Percentiles rank a stretch among this genome's conserved stretches.
Conservation (phyloP, 2,888 invertebrate species). For the Heliconius sara region DNA sequence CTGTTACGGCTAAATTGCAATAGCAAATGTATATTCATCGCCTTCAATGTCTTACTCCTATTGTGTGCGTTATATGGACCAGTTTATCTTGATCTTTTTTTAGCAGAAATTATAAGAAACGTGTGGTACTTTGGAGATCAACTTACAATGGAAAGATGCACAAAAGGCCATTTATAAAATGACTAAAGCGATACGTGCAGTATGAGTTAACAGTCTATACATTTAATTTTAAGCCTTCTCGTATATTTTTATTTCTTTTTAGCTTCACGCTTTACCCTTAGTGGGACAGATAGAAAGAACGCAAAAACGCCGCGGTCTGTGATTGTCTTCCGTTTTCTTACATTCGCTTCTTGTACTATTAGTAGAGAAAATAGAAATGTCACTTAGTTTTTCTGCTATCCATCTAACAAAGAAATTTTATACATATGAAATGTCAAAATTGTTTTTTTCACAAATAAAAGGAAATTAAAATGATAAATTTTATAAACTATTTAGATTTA, state of each 20-base stretch:
- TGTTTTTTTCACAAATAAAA: no score
- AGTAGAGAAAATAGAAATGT: no score
- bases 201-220: constrained; percentile 9
- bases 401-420: no score
- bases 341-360: no score
- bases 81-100: constrained; percentile 53
- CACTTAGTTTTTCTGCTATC: no score
- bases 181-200: constrained; percentile 25
- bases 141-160: constrained; percentile 45
- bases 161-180: constrained; percentile 24
- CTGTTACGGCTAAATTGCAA: constrained; percentile 78
- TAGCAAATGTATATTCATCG: constrained; percentile 80
- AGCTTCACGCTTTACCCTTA: no score
- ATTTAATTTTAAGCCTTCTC: constrained; percentile 12
- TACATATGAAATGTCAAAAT: no score
- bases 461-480: no score
- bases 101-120: constrained; percentile 2
- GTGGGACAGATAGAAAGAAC: no score
- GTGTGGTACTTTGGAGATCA: neutral
- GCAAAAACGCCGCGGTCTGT: no score
- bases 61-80: constrained; percentile 66
- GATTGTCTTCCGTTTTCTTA: no score
- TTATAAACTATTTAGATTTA: no score
- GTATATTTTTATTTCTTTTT: neutral
- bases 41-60: constrained; percentile 75